Conservation (phyloP, 2,113 vertebrate species). For the Zonotrichia leucophrys region DNA sequence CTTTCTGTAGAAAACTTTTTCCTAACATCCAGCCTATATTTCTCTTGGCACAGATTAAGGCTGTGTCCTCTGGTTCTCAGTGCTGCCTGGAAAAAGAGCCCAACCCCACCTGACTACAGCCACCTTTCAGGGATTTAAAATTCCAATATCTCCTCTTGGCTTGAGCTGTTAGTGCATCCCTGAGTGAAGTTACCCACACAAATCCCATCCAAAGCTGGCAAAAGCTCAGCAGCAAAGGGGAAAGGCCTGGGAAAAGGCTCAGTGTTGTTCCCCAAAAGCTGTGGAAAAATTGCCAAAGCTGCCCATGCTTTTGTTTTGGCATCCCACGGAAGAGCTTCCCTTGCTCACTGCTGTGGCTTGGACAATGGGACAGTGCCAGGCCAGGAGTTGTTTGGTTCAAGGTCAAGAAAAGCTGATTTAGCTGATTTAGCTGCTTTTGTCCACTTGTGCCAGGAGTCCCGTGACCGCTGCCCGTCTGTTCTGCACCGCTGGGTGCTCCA, state of each 20-base stretch:
- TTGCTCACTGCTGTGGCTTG: neutral
- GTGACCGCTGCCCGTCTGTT: neutral
- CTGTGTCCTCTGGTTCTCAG: neutral
- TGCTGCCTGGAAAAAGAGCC: no score
- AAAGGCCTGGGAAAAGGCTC: neutral
- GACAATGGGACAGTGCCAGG: neutral
- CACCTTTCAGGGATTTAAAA: neutral
- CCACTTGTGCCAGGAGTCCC: neutral
- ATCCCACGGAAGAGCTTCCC: neutral
- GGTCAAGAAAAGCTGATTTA: conserved; percentile 9
- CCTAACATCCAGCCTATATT: neutral
- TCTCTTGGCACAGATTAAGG: neutral
- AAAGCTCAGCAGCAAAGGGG: neutral
- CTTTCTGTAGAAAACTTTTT: neutral
- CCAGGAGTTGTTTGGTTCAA: neutral
- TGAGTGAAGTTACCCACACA: neutral
- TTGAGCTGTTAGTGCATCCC: neutral
- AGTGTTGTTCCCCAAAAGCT: neutral
- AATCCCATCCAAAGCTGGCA: neutral
- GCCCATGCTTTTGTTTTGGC: neutral
- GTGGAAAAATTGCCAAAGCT: neutral
- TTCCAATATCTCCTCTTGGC: neutral
- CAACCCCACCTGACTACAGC: fast-evolving
- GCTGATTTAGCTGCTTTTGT: neutral
- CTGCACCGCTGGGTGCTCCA: neutral